Conservation (phyloP, 2,113 vertebrate species). For the Gambusia holbrooki region DNA sequence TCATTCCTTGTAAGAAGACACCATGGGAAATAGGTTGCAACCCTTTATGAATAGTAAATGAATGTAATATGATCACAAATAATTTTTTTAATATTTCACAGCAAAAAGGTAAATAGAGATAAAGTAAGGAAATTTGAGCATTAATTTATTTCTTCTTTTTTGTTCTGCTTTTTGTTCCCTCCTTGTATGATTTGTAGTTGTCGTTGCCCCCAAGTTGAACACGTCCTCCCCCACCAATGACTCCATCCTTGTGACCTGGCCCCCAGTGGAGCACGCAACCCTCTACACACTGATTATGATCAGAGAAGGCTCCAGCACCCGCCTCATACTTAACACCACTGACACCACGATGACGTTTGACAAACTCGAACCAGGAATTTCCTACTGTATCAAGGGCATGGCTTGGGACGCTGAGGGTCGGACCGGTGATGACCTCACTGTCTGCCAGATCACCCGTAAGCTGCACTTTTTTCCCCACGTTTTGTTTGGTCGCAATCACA, state of each 20-base stretch:
- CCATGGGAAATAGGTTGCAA: conserved; percentile 80
- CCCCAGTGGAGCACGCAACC: conserved; percentile 79
- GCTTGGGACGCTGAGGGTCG: conserved; percentile 85
- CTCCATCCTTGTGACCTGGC: conserved; percentile 85
- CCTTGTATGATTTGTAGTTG: conserved; percentile 73
- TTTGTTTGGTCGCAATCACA: background rate
- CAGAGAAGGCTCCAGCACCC: conserved; percentile 79
- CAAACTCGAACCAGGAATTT: conserved; percentile 83
- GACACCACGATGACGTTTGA: conserved; percentile 79
- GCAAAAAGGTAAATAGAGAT: conserved; percentile 15
- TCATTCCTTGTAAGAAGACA: conserved; percentile 73
- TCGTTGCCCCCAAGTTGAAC: conserved; percentile 81
- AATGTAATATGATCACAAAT: conserved; percentile 62
- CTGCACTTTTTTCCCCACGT: background rate
- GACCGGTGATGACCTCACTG: conserved; percentile 84
- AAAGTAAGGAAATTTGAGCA: background rate
- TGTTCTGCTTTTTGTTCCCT: background rate
- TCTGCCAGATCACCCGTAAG: conserved; percentile 92
- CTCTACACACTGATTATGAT: conserved; percentile 86
- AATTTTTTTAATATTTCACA: conserved; percentile 30
- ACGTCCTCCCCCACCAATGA: conserved; percentile 77
- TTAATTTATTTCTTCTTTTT: background rate
- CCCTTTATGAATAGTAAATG: conserved; percentile 48
- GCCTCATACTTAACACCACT: conserved; percentile 84
- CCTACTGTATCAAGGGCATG: conserved; percentile 86